Evolutionary conservation across 2,888 invertebrate species (phyloP).

Genomic region (Parnassius glacialis): DNA sequence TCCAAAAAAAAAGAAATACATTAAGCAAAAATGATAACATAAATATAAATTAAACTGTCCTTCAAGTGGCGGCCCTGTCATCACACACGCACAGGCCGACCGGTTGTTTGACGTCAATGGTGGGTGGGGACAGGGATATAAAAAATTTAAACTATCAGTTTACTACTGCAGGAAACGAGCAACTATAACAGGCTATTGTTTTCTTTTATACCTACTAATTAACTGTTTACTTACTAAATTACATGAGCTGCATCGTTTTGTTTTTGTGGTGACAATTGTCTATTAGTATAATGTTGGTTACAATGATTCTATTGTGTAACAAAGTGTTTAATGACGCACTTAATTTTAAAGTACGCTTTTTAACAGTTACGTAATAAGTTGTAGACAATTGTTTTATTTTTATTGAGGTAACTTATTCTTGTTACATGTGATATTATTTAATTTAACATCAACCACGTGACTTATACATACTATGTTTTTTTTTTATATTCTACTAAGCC

Average conservation of each 20-base stretch:
- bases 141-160: slow-evolving; percentile 73
- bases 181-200: slow-evolving; percentile 67
- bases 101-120: slow-evolving; percentile 73
- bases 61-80: slow-evolving; percentile 36
- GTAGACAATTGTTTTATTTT: not conserved
- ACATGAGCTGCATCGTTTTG: slow-evolving; percentile 15
- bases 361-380: not conserved
- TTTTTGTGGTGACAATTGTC: slow-evolving; percentile 3
- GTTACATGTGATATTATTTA: not conserved
- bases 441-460: too few species aligned
- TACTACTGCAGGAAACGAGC: slow-evolving; percentile 64
- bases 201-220: slow-evolving; percentile 41
- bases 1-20: not conserved
- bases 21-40: not conserved
- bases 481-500: too few species aligned
- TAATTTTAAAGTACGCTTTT: not conserved
- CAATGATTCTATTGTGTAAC: slow-evolving; percentile 6
- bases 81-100: slow-evolving; percentile 32
- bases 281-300: slow-evolving; percentile 4
- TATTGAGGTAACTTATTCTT: not conserved
- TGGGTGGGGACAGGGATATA: slow-evolving; percentile 61
- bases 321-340: not conserved
- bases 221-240: slow-evolving; percentile 29
- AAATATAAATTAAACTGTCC: slow-evolving; percentile 23
- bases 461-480: too few species aligned